Base-by-base conservation (phyloP, 2,888 invertebrate species). In the Orchestes rusci region DNA sequence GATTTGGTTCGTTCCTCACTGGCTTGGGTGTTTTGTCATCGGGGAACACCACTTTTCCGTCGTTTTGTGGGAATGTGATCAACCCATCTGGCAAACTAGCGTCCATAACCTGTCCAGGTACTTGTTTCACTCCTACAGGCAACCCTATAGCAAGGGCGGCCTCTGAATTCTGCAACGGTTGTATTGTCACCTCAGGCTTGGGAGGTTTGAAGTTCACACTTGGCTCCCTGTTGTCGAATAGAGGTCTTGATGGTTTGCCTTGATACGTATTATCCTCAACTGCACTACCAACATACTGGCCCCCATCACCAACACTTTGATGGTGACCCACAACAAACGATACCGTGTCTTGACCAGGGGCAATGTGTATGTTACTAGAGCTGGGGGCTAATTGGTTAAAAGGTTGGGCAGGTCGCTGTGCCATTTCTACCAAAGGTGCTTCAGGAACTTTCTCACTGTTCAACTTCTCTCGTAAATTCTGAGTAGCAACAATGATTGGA, bases 251-350 rank as follows among this genome's bases (percentile, higher is more conserved):
- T 7, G 65, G 66, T 47, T 65, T 66, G 13, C 56, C 60, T 39
- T 66, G 64, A 50, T 62, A 76, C 0, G 73, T 68, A 18, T 70
- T 70, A 47, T 75, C 73, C 43, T 75, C 73, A 19, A 73, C 62
- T 0, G 73, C 66, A 2, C 68, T 69, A 1, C 72, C 75, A 8
- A 70, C 60, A 49, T 59, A 62, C 30, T 69, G 70, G 2, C 58
- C 62, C 18, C 72, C 74, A 12, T 69, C 59, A 2, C 59, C 64
- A 1, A 79, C 76, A 44, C 74, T 74, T 55, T 80, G 79, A 43
- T 77, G 74, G 54, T 79, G 75, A 3, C 79, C 79, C 1, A 80
- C 67, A 1, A 80, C 77, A 57, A 80, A 80, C 0, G 78, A 75
- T 1, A 79, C 78, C 1, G 76, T 78, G 45, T 79, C 74, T 58